phyloP scores from a whole-genome alignment of 2,888 invertebrate species.

The Sphaeridia pumilis region DNA sequence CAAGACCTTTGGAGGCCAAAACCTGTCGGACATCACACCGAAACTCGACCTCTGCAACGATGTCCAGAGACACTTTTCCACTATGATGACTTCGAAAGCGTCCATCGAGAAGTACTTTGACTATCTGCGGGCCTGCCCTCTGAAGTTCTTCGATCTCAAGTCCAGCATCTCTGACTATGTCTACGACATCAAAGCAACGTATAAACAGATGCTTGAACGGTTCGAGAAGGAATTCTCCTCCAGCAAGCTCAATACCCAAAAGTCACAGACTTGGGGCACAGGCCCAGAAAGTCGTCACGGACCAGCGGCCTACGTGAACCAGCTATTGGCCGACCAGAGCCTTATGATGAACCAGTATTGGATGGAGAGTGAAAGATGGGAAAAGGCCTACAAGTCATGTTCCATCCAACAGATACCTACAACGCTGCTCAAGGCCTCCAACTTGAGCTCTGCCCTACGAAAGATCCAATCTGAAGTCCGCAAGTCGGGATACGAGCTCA shows the following conservation, averaged over 20 bases:
- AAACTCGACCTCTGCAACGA: constrained; percentile 16
- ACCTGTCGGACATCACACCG: constrained; percentile 5
- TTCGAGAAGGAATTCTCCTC: constrained; percentile 31
- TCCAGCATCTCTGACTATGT: constrained; percentile 19
- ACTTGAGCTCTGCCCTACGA: constrained; percentile 19
- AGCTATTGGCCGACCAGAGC: constrained; percentile 29
- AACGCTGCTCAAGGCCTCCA: constrained; percentile 17
- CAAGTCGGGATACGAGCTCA: constrained; percentile 5
- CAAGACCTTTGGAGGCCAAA: not conserved
- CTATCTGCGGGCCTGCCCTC: constrained; percentile 6
- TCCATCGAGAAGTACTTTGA: constrained; percentile 24
- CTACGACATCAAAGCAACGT: constrained; percentile 27
- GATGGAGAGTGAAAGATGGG: constrained; percentile 29
- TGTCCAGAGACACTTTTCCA: constrained; percentile 26
- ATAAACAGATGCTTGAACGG: constrained; percentile 27
- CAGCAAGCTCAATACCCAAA: constrained; percentile 3
- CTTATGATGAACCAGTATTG: constrained; percentile 27
- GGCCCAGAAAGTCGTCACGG: constrained; percentile 23
- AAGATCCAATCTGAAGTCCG: constrained; percentile 11
- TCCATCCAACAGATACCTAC: constrained; percentile 20
- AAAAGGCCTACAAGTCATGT: constrained; percentile 22
- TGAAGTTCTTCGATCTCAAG: not conserved
- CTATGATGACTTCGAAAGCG: constrained; percentile 19
- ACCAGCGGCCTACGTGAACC: constrained; percentile 32
- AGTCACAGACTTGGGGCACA: no score